Evolutionary conservation across 2,888 invertebrate species (phyloP).

Genomic region (Yponomeuta malinellus): DNA sequence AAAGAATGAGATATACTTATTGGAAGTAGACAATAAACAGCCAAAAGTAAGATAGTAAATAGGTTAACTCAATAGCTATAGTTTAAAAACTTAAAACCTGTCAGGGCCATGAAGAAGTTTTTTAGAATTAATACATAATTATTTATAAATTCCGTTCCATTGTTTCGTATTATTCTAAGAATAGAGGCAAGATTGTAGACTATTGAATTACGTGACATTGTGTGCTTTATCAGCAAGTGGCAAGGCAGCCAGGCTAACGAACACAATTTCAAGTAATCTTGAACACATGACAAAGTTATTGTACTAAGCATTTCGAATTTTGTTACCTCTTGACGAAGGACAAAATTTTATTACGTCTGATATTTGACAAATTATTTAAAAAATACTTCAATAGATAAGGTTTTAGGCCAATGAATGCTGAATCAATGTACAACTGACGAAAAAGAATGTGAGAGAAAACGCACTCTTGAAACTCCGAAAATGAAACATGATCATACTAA

Average conservation of each 20-base stretch:
- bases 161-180: neutral
- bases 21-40: too few species aligned
- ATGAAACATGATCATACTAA: neutral
- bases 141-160: neutral
- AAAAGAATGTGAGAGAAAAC: too few species aligned
- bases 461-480: too few species aligned
- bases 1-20: too few species aligned
- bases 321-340: conserved; percentile 17
- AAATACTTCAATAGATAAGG: too few species aligned
- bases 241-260: conserved; percentile 32
- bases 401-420: too few species aligned
- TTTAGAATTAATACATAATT: too few species aligned
- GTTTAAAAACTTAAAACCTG: too few species aligned
- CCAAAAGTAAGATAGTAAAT: too few species aligned
- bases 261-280: conserved; percentile 22
- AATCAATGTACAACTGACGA: too few species aligned
- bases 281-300: conserved; percentile 13
- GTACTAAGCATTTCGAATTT: conserved; percentile 7
- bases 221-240: conserved; percentile 26
- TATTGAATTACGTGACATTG: neutral
- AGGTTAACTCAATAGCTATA: too few species aligned
- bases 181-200: neutral
- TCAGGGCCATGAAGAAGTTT: too few species aligned
- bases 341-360: neutral
- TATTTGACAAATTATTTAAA: neutral